Percentiles rank a stretch among this genome's conserved stretches.
phyloP scores from a whole-genome alignment of 2,797 vertebrate genomes.

The Ceryle rudis region DNA sequence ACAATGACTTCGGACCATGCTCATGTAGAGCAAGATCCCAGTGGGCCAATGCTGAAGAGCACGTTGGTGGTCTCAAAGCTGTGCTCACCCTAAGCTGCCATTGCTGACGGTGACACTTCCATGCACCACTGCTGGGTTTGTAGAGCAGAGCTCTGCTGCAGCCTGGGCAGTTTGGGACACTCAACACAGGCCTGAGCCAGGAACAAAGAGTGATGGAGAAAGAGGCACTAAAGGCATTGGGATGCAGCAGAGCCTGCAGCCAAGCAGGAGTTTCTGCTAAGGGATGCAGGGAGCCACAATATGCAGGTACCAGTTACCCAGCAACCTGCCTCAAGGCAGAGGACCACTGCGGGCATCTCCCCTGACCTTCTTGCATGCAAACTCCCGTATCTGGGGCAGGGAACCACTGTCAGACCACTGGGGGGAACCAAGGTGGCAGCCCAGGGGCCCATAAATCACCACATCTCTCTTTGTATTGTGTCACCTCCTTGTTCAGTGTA shows the following conservation, averaged over 20 bases:
- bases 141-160: neutral
- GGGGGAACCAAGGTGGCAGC: conserved; percentile 49
- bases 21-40: fast-evolving
- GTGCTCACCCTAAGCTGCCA: neutral
- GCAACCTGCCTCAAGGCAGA: neutral
- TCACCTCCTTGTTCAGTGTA: conserved; percentile 79
- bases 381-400: neutral
- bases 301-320: neutral
- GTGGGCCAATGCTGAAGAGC: neutral
- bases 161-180: neutral
- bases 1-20: neutral
- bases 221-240: neutral
- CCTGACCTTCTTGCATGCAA: neutral
- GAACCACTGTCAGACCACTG: fast-evolving
- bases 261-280: neutral
- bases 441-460: conserved; percentile 80
- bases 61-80: neutral
- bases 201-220: neutral
- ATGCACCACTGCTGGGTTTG: neutral
- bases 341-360: fast-evolving
- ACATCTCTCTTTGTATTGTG: conserved; percentile 74
- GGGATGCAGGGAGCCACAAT: fast-evolving
- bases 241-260: neutral
- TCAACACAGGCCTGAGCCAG: neutral
- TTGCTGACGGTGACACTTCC: neutral